Conservation (phyloP, 2,113 vertebrate genomes). For the Syngnathus typhle region DNA sequence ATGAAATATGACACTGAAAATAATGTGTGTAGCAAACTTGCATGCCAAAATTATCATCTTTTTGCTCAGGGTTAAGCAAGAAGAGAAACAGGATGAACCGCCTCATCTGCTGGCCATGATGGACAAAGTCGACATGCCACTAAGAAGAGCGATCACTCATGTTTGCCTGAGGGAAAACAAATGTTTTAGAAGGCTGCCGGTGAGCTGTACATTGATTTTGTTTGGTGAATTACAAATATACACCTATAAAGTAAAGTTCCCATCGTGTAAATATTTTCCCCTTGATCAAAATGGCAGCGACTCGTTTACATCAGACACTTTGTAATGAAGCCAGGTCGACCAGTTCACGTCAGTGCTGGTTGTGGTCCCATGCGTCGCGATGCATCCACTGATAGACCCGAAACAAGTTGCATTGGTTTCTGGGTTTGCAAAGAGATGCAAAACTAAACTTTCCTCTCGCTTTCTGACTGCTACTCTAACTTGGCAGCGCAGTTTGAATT, state of each 20-base stretch:
- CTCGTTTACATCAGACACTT: background rate
- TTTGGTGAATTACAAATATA: too few relatives aligned
- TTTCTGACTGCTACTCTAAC: constrained; percentile 49
- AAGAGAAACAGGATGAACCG: background rate
- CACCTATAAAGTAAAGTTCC: too few relatives aligned
- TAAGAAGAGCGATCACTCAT: background rate
- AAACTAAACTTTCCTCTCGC: constrained; percentile 47
- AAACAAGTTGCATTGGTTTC: constrained; percentile 55
- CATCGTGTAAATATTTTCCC: background rate
- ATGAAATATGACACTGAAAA: background rate
- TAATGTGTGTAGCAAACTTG: background rate
- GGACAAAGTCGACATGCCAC: background rate
- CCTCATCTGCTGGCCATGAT: background rate
- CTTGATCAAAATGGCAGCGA: background rate
- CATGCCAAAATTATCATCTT: background rate
- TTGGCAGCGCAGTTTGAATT: constrained; percentile 48
- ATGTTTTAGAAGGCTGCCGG: background rate
- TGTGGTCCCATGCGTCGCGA: background rate
- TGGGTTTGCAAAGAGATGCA: constrained; percentile 72
- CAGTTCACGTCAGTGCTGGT: constrained; percentile 24
- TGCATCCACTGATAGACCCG: constrained; percentile 73
- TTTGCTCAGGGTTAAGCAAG: background rate
- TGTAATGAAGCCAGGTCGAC: background rate
- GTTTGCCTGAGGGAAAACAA: background rate
- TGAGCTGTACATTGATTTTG: background rate